Evolutionary conservation across 2,797 vertebrate species (phyloP).

Genomic region (Myoxocephalus aenaeus): DNA sequence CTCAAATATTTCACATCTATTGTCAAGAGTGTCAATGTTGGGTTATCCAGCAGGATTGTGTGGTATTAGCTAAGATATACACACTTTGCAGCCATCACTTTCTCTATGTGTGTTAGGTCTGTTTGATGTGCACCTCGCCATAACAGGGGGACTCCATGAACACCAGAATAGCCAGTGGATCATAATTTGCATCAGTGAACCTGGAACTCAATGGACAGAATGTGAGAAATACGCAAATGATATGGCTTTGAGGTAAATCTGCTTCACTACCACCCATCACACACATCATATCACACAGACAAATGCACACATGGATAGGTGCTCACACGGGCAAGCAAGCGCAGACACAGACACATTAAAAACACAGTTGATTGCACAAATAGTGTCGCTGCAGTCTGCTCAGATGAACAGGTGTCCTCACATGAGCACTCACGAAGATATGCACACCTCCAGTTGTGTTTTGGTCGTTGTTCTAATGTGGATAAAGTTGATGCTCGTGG

Average conservation of each 20-base stretch:
- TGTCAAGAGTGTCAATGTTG: conserved; percentile 4
- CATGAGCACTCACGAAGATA: conserved; percentile 41
- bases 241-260: conserved; percentile 76
- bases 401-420: conserved; percentile 66
- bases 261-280: conserved; percentile 75
- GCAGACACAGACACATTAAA: conserved; percentile 24
- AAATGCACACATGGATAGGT: conserved; percentile 69
- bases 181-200: conserved; percentile 70
- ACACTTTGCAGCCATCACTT: conserved; percentile 34
- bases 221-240: conserved; percentile 82
- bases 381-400: conserved; percentile 49
- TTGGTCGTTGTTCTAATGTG: neutral
- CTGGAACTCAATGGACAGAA: conserved; percentile 73
- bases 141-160: conserved; percentile 67
- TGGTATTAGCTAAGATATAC: conserved; percentile 26
- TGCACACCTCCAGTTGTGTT: conserved; percentile 22
- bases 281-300: conserved; percentile 75
- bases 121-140: conserved; percentile 50
- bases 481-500: conserved; percentile 19
- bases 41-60: conserved; percentile 12
- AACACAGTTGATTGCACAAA: conserved; percentile 64
- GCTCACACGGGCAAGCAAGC: conserved; percentile 44
- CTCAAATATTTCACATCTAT: conserved; percentile 13
- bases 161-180: conserved; percentile 67
- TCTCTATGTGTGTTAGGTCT: conserved; percentile 53